These are phyloP conservation scores for Urocitellus parryii DNA, from an alignment of 2,113 vertebrate species.

Conservation along the genomic window DNA sequence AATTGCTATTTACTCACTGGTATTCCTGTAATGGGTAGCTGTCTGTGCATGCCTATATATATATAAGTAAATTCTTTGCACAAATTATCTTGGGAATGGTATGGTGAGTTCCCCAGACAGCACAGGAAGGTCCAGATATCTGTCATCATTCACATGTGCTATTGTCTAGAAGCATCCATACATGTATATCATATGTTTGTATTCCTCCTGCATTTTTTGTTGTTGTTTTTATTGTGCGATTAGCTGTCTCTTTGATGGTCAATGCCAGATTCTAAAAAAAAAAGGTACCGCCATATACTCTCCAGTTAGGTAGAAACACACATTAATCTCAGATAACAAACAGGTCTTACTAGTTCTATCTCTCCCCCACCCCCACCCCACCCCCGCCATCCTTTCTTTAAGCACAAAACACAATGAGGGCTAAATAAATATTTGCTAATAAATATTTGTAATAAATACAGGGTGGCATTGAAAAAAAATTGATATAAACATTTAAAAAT, in stretches of 20 bases:
- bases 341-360: not conserved
- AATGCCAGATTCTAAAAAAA: not conserved
- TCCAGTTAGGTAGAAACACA: not conserved
- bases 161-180: not conserved
- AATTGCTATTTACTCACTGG: not conserved
- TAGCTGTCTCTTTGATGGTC: not conserved
- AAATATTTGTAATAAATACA: not conserved
- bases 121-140: not conserved
- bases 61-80: constrained; percentile 3
- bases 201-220: not conserved
- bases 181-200: not conserved
- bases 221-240: not conserved
- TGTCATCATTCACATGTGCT: not conserved
- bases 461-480: not conserved
- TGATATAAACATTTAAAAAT: constrained; percentile 52
- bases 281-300: not conserved
- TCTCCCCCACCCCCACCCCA: not conserved
- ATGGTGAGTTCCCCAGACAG: not conserved
- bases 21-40: not conserved
- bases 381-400: not conserved
- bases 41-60: not conserved
- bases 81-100: not conserved
- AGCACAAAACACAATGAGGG: not conserved
- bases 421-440: constrained; percentile 55
- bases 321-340: not conserved